Evolutionary conservation across 2,113 vertebrate genomes (phyloP).

Genomic region (Crocuta crocuta): DNA sequence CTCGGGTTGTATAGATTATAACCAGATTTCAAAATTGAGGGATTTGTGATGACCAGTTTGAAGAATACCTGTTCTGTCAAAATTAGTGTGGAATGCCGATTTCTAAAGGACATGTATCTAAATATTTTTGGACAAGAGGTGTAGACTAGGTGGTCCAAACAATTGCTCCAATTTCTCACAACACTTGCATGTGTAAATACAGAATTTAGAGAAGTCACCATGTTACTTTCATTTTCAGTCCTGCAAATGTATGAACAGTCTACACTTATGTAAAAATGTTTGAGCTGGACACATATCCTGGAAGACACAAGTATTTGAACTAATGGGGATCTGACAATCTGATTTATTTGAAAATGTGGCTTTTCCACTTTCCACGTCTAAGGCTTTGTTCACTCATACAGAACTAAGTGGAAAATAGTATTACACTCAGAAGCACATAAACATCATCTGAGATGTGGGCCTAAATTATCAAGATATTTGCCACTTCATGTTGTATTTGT

Average conservation of each 20-base stretch:
- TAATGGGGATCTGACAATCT: not conserved
- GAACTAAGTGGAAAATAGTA: constrained; percentile 42
- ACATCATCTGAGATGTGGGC: not conserved
- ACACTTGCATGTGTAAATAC: constrained; percentile 56
- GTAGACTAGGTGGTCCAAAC: not conserved
- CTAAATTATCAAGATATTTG: constrained; percentile 43
- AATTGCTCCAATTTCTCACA: constrained; percentile 9
- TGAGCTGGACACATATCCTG: constrained; percentile 57
- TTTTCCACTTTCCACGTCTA: constrained; percentile 47
- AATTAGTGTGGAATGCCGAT: not conserved
- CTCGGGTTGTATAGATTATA: not conserved
- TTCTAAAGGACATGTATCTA: not conserved
- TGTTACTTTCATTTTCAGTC: constrained; percentile 82
- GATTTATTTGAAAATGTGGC: constrained; percentile 53
- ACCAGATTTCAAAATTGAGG: constrained; percentile 15
- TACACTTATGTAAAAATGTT: constrained; percentile 68
- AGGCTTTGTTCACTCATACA: constrained; percentile 28
- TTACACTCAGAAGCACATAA: constrained; percentile 8
- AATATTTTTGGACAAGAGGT: not conserved
- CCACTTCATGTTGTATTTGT: not conserved
- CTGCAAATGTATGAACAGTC: constrained; percentile 66
- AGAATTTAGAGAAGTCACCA: constrained; percentile 63
- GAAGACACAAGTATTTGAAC: constrained; percentile 59
- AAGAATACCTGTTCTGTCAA: constrained; percentile 9
- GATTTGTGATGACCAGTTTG: constrained; percentile 10